Conservation (phyloP, 2,888 invertebrate species). For the Pristionchus maxplancki region DNA sequence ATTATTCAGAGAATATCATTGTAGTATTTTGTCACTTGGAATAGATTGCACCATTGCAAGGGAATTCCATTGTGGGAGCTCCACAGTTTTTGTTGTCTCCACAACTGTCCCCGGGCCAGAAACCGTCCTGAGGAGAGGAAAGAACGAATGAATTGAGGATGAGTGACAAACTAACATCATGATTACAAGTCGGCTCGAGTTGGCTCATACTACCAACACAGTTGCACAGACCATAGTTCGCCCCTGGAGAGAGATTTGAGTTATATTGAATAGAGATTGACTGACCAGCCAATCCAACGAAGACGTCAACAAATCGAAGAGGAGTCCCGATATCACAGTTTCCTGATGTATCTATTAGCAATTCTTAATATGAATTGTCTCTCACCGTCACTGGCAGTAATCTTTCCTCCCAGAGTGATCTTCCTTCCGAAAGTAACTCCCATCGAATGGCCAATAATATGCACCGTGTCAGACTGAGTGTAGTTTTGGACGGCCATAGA, state of each 20-base stretch:
- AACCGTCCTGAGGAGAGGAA: slow-evolving; percentile 55
- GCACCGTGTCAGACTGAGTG: slow-evolving; percentile 14
- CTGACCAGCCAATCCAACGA: slow-evolving; percentile 67
- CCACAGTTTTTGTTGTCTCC: slow-evolving; percentile 65
- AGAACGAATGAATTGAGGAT: no score
- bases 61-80: slow-evolving; percentile 56
- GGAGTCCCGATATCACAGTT: slow-evolving; percentile 64
- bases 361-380: no score
- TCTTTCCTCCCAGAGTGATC: slow-evolving; percentile 63
- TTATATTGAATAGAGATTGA: background rate
- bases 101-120: slow-evolving; percentile 70
- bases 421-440: slow-evolving; percentile 69
- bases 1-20: background rate
- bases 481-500: slow-evolving; percentile 29
- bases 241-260: slow-evolving; percentile 58
- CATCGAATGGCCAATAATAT: slow-evolving; percentile 68
- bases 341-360: slow-evolving; percentile 41
- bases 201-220: slow-evolving; percentile 65
- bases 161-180: slow-evolving; percentile 56
- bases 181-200: slow-evolving; percentile 68
- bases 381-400: slow-evolving; percentile 51
- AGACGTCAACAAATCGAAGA: slow-evolving; percentile 65
- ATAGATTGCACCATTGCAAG: slow-evolving; percentile 54
- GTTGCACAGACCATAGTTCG: slow-evolving; percentile 73
- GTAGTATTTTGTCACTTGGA: background rate